Percentiles rank a stretch among this genome's conserved stretches.
Evolutionary conservation across 2,888 invertebrate species (phyloP).

Genomic region (Portevinia maculata): DNA sequence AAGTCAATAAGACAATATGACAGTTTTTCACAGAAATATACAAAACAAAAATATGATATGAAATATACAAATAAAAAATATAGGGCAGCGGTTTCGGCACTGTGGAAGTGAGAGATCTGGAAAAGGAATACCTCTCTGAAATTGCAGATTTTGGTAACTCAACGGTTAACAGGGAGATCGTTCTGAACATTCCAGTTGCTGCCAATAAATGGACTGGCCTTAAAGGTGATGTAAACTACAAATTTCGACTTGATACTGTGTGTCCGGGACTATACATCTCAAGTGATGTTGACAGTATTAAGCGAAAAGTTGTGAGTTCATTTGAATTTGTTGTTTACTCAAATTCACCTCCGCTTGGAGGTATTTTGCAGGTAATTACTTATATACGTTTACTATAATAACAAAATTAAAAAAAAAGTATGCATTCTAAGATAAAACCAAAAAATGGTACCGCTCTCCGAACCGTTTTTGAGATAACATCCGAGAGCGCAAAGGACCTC

Average conservation of each 20-base stretch:
- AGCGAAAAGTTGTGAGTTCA: conserved; percentile 52
- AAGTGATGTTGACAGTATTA: conserved; percentile 39
- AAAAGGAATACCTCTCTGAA: conserved; percentile 65
- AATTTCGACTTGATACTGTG: conserved; percentile 67
- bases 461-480: conserved; percentile 58
- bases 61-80: neutral
- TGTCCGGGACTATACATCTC: conserved; percentile 56
- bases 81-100: conserved; percentile 61
- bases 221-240: conserved; percentile 62
- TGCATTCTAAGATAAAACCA: conserved; percentile 45
- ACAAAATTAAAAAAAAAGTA: neutral
- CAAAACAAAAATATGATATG: neutral
- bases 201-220: conserved; percentile 59
- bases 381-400: neutral
- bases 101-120: conserved; percentile 52
- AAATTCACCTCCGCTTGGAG: conserved; percentile 60
- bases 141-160: conserved; percentile 68
- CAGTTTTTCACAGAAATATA: neutral
- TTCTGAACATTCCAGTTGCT: conserved; percentile 52
- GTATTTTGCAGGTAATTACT: conserved; percentile 38
- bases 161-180: conserved; percentile 61
- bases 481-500: conserved; percentile 52
- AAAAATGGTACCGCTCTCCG: conserved; percentile 50
- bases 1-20: neutral
- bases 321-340: conserved; percentile 67